Conservation (phyloP, 2,113 vertebrate genomes). For the Antechinus stuartii region DNA sequence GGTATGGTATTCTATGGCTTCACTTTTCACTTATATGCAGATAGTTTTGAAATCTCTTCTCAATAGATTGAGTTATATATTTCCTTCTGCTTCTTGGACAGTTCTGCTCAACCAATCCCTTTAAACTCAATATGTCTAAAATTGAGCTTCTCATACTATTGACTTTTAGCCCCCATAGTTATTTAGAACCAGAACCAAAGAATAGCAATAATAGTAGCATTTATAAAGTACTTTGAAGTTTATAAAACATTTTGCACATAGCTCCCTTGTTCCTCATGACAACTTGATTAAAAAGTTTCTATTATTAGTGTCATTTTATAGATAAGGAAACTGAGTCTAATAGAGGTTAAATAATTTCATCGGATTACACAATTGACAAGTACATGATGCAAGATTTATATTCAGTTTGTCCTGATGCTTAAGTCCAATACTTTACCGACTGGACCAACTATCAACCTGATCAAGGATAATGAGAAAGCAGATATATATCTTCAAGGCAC, state of each 20-base stretch:
- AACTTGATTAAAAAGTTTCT: background rate
- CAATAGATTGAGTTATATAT: background rate
- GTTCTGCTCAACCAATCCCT: background rate
- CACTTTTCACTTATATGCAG: background rate
- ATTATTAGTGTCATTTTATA: background rate
- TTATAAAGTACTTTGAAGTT: background rate
- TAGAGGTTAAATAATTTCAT: background rate
- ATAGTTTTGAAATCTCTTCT: background rate
- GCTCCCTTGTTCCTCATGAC: background rate
- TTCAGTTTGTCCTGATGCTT: background rate
- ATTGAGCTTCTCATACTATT: background rate
- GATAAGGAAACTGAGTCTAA: background rate
- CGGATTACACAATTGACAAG: background rate
- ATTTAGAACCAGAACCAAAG: background rate
- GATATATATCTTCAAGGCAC: no score
- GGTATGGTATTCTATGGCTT: background rate
- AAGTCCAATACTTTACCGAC: no score
- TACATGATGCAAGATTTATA: background rate
- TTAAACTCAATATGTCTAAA: background rate
- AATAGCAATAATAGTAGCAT: background rate
- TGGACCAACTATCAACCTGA: no score
- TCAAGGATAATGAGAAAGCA: no score
- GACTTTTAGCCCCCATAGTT: background rate
- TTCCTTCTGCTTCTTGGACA: background rate
- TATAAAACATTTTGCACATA: background rate